A percentile compares a stretch with the other conserved stretches of the same genome.
Evolutionary conservation across 2,888 invertebrate genomes (phyloP).

Genomic region (Steinernema hermaphroditum): DNA sequence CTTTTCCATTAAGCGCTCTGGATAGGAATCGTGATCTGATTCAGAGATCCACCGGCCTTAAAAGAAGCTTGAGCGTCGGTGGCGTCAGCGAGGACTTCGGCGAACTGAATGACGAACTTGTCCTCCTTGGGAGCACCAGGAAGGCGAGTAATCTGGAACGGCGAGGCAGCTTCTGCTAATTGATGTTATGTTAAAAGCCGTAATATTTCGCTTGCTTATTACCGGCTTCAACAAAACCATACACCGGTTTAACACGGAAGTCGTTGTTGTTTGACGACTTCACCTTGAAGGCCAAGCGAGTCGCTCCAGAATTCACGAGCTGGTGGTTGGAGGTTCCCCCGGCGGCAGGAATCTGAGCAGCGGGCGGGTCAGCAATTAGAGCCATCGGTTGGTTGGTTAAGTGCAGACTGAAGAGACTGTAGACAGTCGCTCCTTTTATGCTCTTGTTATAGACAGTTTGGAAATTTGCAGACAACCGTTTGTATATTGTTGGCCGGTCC

Average conservation of each 20-base stretch:
- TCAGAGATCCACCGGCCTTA: conserved; percentile 47
- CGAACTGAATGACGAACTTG: conserved; percentile 49
- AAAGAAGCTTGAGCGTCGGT: conserved; percentile 52
- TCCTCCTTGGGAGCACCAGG: conserved; percentile 48
- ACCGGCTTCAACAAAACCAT: conserved; percentile 51
- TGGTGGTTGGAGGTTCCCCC: background rate
- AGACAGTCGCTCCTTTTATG: background rate
- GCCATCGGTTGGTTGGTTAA: background rate
- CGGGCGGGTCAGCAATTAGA: background rate
- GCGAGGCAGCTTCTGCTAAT: conserved; percentile 35
- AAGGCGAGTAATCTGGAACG: conserved; percentile 46
- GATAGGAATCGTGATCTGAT: conserved; percentile 48
- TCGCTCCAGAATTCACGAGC: background rate
- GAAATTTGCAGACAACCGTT: too few species aligned
- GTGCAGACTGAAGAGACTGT: background rate
- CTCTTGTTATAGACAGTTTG: too few species aligned
- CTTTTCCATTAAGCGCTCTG: too few species aligned
- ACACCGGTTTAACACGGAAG: conserved; percentile 49
- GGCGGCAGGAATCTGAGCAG: background rate
- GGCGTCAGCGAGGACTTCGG: conserved; percentile 52
- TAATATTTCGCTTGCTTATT: too few species aligned
- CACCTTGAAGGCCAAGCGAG: background rate
- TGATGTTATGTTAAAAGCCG: too few species aligned
- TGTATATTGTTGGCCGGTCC: too few species aligned
- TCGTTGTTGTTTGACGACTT: background rate